Conservation (phyloP, 2,888 invertebrate genomes). For the Sepiola atlantica region DNA sequence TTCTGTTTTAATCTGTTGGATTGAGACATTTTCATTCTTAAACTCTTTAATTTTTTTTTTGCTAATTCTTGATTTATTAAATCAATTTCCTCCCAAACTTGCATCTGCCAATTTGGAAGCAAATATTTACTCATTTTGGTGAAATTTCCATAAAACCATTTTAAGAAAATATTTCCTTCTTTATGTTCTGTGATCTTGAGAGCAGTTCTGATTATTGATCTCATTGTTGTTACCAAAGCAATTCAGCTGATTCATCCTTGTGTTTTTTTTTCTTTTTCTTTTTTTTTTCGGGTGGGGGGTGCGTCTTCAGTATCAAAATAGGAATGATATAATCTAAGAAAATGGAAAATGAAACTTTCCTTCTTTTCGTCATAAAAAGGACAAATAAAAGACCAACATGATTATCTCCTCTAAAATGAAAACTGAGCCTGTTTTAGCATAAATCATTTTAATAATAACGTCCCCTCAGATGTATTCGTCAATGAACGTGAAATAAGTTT, state of each 20-base stretch:
- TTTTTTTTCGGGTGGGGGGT: too few species aligned
- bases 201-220: background rate
- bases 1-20: background rate
- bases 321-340: background rate
- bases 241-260: background rate
- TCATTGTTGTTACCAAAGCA: background rate
- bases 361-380: background rate
- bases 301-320: background rate
- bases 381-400: background rate
- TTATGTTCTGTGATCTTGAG: background rate
- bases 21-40: background rate
- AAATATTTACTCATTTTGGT: background rate
- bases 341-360: background rate
- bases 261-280: background rate
- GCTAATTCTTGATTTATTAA: background rate
- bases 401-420: too few species aligned
- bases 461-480: too few species aligned
- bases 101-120: background rate
- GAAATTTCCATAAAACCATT: background rate
- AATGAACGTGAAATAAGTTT: too few species aligned
- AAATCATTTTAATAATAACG: too few species aligned
- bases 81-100: background rate
- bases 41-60: background rate
- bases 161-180: background rate
- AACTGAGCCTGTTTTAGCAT: too few species aligned